phyloP scores from a whole-genome alignment of 1,140 invertebrate species.

The Ceratosolen fusciceps region DNA sequence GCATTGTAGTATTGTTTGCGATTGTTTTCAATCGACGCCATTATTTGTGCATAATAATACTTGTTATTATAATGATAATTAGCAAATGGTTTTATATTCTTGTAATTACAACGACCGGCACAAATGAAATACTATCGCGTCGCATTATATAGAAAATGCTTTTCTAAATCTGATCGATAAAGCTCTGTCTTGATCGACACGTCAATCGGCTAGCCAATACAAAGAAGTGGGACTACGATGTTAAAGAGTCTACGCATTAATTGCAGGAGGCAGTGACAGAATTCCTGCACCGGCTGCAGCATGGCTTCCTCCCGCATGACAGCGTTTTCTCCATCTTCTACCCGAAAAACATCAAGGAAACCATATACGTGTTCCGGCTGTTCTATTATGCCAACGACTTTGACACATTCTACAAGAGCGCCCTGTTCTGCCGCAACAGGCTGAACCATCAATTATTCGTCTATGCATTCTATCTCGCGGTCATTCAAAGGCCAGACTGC shows the following conservation, averaged over 20 bases:
- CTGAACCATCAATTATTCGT: constrained; percentile 78
- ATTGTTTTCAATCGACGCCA: too few relatives aligned
- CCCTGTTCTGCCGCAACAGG: constrained; percentile 75
- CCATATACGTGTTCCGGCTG: constrained; percentile 73
- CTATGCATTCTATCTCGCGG: constrained; percentile 74
- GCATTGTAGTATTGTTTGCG: too few relatives aligned
- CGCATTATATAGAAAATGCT: too few relatives aligned
- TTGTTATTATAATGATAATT: too few relatives aligned
- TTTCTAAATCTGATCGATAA: too few relatives aligned
- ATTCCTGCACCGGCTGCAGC: constrained; percentile 61
- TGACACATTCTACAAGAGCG: constrained; percentile 77
- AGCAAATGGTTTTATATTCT: too few relatives aligned
- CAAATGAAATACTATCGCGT: too few relatives aligned
- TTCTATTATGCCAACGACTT: constrained; percentile 77
- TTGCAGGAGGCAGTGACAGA: constrained; percentile 59
- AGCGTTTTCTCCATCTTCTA: constrained; percentile 66
- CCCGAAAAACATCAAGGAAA: constrained; percentile 72
- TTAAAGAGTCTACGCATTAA: neutral
- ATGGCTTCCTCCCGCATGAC: constrained; percentile 70
- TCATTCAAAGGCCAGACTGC: constrained; percentile 76
- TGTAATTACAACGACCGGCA: too few relatives aligned
- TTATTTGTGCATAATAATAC: too few relatives aligned
- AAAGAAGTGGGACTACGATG: too few relatives aligned
- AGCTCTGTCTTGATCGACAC: too few relatives aligned
- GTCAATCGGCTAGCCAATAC: too few relatives aligned